These are phyloP conservation scores for Hemitrygon akajei DNA, from an alignment of 2,797 vertebrate genomes.

Conservation along the genomic window DNA sequence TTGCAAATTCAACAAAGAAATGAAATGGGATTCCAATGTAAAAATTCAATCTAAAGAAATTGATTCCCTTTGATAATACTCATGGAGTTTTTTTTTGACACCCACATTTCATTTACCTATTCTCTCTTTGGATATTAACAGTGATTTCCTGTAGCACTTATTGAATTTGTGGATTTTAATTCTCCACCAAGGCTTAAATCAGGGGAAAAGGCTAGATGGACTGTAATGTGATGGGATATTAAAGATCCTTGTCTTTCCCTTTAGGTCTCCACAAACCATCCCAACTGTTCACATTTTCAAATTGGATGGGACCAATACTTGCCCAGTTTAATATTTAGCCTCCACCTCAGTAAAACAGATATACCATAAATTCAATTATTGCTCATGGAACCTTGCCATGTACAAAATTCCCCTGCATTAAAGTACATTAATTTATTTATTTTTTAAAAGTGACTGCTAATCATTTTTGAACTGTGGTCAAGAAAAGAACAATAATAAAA, in stretches of 20 bases:
- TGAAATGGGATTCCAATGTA: not conserved
- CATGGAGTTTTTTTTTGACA: not conserved
- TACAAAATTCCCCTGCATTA: not conserved
- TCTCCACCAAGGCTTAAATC: not conserved
- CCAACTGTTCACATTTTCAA: not conserved
- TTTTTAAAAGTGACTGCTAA: not conserved
- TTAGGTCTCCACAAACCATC: not conserved
- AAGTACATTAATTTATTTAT: no score
- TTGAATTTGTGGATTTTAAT: not conserved
- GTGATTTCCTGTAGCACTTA: not conserved
- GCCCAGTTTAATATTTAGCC: not conserved
- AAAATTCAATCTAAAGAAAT: not conserved
- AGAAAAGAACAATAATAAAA: not conserved
- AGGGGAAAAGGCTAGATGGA: not conserved
- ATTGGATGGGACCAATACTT: not conserved
- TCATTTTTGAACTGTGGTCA: not conserved
- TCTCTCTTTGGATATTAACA: not conserved
- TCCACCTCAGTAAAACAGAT: not conserved
- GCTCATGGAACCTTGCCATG: not conserved
- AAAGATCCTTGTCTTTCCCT: not conserved
- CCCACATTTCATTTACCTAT: not conserved
- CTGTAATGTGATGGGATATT: not conserved
- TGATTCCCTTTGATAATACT: not conserved
- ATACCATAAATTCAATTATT: not conserved
- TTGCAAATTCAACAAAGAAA: not conserved